Base-by-base conservation (phyloP, 2,797 vertebrate genomes). In the Denticeps clupeoides region DNA sequence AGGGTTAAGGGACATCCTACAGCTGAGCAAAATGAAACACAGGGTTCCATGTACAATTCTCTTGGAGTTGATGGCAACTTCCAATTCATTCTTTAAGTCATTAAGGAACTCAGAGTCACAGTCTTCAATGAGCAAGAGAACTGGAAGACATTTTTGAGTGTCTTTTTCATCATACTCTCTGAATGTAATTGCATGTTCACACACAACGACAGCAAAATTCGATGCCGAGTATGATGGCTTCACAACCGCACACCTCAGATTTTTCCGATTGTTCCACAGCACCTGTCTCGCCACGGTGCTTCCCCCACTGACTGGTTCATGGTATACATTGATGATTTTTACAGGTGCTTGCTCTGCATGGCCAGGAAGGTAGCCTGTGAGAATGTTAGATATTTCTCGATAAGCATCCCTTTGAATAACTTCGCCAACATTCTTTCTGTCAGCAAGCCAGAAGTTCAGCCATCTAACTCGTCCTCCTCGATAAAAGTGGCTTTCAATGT, bases 251-350 rank as follows among this genome's bases (percentile, higher is more conserved):
- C 87, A 89, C 45, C 87, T 73, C 3, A 86, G 52, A 4, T 74
- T 53, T 46, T 66, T 86, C 56, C 77, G 79, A 7, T 64, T 76
- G 55, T 82, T 83, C 88, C 88, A 90, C 2, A 90, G 58, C 22
- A 88, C 69, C 41, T 88, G 86, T n/a, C 83, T 74, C 42, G 81
- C 84, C 23, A 89, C 79, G 27, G 87, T 90, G 62, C 88, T 90
- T 38, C 88, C 88, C 26, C 88, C 88, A 5, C 88, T 90, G 22
- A 87, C 87, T 19, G 88, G 86, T 38, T 89, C 86, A 67, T 90
- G 88, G 65, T 75, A 86, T 68, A 90, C 82, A 54, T 83, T 84
- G 15, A 89, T 67, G 44, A 56, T 70, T 11, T 58, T 65, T 8
- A 87, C 75, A 0, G 78, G 62, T 38, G 53, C 42, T 16, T 71